Conservation (phyloP, 2,113 vertebrate species). For the Promerops cafer region DNA sequence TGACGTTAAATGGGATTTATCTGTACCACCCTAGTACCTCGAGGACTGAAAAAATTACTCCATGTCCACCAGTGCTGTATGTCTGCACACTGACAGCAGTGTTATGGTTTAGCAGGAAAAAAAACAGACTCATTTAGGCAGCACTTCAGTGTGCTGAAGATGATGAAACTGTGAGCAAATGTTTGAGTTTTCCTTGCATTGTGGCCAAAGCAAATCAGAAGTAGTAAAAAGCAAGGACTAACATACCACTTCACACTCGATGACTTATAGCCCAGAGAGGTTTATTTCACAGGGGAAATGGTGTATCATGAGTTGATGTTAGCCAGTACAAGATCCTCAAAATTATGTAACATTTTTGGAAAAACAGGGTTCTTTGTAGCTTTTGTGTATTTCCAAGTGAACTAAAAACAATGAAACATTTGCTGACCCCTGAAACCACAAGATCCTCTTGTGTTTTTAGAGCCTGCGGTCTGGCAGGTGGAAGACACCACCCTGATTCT, state of each 20-base stretch:
- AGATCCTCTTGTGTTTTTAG: neutral
- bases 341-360: neutral
- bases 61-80: neutral
- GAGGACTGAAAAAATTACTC: neutral
- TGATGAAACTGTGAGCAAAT: constrained; percentile 30
- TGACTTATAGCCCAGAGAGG: neutral
- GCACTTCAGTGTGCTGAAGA: neutral
- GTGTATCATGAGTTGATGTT: neutral
- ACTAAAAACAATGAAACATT: neutral
- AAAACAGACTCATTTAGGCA: neutral
- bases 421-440: neutral
- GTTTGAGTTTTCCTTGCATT: constrained; percentile 23
- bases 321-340: neutral
- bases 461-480: neutral
- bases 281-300: constrained; percentile 3
- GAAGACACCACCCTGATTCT: neutral
- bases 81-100: neutral
- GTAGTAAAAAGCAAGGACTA: neutral
- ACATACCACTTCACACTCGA: neutral
- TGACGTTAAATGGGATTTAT: neutral
- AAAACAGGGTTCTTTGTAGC: neutral
- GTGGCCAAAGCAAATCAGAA: constrained; percentile 21
- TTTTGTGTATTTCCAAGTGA: neutral
- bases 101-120: neutral
- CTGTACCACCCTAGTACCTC: neutral